These are phyloP conservation scores for Epinotia ramella DNA, from an alignment of 2,888 invertebrate genomes.

Conservation along the genomic window DNA sequence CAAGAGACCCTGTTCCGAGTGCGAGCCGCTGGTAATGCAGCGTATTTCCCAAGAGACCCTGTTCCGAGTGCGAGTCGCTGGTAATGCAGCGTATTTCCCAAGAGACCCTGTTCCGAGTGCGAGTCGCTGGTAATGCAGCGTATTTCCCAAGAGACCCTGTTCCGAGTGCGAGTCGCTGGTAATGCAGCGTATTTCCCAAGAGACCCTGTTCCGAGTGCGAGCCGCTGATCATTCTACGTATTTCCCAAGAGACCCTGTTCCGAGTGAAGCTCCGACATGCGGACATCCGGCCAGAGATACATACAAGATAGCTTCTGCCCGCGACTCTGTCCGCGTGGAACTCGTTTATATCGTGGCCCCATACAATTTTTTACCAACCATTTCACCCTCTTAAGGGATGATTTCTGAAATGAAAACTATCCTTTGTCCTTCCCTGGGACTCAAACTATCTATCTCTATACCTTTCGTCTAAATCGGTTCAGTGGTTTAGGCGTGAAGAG, in stretches of 20 bases:
- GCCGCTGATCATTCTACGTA: not conserved
- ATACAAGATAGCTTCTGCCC: too few species aligned
- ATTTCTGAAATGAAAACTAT: too few species aligned
- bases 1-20: not conserved
- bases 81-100: constrained; percentile 1
- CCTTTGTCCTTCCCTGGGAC: too few species aligned
- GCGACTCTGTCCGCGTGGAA: too few species aligned
- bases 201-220: not conserved
- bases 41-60: constrained; percentile 2
- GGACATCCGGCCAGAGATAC: not conserved
- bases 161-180: not conserved
- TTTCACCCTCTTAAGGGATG: too few species aligned
- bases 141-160: constrained; percentile 1
- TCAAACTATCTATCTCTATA: too few species aligned
- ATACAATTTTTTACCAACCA: too few species aligned
- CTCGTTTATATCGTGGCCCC: too few species aligned
- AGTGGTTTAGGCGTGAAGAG: too few species aligned
- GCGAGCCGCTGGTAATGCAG: not conserved
- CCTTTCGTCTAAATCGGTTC: too few species aligned
- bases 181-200: constrained; percentile 2
- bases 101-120: not conserved
- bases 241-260: not conserved
- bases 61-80: not conserved
- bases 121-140: not conserved
- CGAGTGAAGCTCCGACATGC: not conserved